A percentile compares a stretch with the other conserved stretches of the same genome.
phyloP scores from a whole-genome alignment of 2,113 vertebrate species.

The Trogon melanurus region DNA sequence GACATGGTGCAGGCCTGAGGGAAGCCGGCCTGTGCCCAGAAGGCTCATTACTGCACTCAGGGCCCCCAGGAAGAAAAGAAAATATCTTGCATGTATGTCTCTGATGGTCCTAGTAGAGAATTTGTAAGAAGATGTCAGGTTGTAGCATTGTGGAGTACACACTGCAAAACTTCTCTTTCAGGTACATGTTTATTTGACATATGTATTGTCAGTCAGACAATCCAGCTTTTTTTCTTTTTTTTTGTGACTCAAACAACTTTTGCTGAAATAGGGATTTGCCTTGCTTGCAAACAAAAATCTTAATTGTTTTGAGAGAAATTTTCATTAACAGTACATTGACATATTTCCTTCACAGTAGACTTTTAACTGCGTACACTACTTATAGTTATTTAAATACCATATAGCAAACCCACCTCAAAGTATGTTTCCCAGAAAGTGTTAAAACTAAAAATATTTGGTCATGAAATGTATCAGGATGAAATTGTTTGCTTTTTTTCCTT shows the following conservation, averaged over 20 bases:
- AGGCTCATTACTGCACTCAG: neutral
- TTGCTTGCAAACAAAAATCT: neutral
- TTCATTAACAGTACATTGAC: neutral
- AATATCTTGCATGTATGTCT: neutral
- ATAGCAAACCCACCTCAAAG: neutral
- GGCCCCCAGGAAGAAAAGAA: accelerated
- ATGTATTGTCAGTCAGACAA: neutral
- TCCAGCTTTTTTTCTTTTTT: neutral
- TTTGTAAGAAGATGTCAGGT: neutral
- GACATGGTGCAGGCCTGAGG: neutral
- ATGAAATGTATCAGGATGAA: neutral
- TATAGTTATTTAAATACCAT: neutral
- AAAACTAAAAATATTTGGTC: neutral
- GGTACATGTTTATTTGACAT: neutral
- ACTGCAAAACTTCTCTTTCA: neutral
- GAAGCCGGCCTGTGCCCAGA: accelerated
- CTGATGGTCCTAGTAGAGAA: neutral
- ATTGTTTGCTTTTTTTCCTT: neutral
- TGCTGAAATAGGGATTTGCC: neutral
- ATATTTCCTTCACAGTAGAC: neutral
- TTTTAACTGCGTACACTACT: neutral
- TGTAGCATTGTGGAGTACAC: neutral
- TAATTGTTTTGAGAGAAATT: neutral
- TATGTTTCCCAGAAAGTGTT: neutral
- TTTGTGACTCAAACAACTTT: neutral